phyloP scores from a whole-genome alignment of 2,113 vertebrate species.

The Tursiops truncatus region DNA sequence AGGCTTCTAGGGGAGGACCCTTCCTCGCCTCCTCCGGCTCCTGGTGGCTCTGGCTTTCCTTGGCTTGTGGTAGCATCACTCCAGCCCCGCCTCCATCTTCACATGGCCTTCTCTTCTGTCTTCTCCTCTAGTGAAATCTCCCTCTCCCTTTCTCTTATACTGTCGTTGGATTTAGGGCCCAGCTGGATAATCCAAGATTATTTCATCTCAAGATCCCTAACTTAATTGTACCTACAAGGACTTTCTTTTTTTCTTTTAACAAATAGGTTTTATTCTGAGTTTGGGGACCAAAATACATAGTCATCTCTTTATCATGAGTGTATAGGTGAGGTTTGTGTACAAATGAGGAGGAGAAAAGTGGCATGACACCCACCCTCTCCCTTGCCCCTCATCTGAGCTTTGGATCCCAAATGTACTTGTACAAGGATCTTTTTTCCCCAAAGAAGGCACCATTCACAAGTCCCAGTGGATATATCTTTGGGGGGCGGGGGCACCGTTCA shows the following conservation, averaged over 20 bases:
- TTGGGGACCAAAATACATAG: background rate
- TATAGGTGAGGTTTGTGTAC: background rate
- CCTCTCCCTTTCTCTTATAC: background rate
- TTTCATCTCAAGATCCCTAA: background rate
- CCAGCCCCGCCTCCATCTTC: background rate
- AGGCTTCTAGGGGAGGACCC: background rate
- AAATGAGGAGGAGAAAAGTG: background rate
- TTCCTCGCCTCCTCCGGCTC: background rate
- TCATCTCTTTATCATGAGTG: background rate
- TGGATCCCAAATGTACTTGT: background rate
- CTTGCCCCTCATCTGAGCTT: background rate
- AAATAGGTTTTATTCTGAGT: background rate
- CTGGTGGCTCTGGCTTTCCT: background rate
- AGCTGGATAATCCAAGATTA: background rate
- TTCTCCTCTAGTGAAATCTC: background rate
- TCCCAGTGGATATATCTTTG: background rate
- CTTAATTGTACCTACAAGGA: background rate
- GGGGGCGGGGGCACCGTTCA: background rate
- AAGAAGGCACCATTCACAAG: background rate
- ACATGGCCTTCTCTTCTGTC: background rate
- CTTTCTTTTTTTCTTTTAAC: background rate
- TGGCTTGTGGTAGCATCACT: background rate
- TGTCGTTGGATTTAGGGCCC: background rate
- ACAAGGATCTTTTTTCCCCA: background rate
- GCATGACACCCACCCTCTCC: background rate